Base-by-base conservation (phyloP, 2,888 invertebrate genomes). In the Acholoe squamosa region DNA sequence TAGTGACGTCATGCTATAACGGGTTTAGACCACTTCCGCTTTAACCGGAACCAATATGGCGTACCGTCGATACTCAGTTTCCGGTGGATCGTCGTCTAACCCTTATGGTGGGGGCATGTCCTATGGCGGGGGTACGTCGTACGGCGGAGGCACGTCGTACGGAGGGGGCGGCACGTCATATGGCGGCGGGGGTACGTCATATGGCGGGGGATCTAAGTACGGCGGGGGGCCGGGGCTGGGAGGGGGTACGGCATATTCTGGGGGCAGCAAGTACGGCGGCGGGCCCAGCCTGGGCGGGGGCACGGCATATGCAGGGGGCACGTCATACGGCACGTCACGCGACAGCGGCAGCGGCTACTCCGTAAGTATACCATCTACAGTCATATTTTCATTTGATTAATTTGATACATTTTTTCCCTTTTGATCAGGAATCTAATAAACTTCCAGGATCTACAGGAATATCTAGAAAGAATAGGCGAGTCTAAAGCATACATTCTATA, bases 21-120 rank as follows among this genome's bases (percentile, higher is more conserved):
- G 43, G 61, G 25, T 12, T 61, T 12, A 61, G 25, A 22, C 22
- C 61, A 22, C 61, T 25, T 61, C 61, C 61, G n/a, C 22, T 61
- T 61, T 28, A 25, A 31, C 76, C 76, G 76, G 31, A 25, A 76
- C 25, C 16, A 76, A 14, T 7, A 43, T 43, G 80, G 80, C 34
- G 80, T 80, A 80, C n/a, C 80, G 80, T 80, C 33, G 80, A 5
- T 80, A 80, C 22, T 80, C 80, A 10, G 80, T 80, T 80, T 33
- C 80, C 34, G 80, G 80, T 19, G 33, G 34, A 5, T 19, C 34
- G 33, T 33, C 80, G 12, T 14, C 22, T 16, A 80, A 43, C 43
- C 80, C 80, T 33, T 80, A 80, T 34, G 80, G 80, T 5, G 80
- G 80, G 34, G 80, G 80, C 33, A 80, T 43, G 80, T 33, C 43